A percentile compares a stretch with the other conserved stretches of the same genome.
Evolutionary conservation across 2,888 invertebrate genomes (phyloP).

Genomic region (Pteria penguin): DNA sequence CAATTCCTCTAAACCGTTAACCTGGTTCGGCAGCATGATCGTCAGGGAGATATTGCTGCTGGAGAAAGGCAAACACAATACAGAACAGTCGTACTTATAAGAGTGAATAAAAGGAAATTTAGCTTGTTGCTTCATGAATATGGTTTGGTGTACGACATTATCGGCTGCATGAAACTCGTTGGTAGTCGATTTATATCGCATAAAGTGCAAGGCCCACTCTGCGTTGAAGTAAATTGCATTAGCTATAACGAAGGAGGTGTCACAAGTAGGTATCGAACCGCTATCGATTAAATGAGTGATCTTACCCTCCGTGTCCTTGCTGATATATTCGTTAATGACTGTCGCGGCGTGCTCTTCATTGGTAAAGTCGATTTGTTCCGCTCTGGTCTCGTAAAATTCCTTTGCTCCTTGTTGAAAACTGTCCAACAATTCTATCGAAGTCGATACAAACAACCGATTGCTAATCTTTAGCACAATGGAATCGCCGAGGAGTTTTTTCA

Average conservation of each 20-base stretch:
- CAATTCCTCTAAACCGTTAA: slow-evolving; percentile 42
- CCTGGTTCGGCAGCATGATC: slow-evolving; percentile 47
- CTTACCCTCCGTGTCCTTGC: slow-evolving; percentile 88
- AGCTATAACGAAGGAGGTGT: slow-evolving; percentile 80
- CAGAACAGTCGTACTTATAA: slow-evolving; percentile 86
- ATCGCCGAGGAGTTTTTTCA: too few species aligned
- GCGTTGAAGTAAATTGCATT: slow-evolving; percentile 82
- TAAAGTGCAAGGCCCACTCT: slow-evolving; percentile 67
- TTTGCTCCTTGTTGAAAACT: slow-evolving; percentile 24
- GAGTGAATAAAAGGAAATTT: slow-evolving; percentile 82
- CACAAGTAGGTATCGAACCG: slow-evolving; percentile 77
- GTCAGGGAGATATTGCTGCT: slow-evolving; percentile 41
- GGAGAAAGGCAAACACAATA: slow-evolving; percentile 87
- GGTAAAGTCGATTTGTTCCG: slow-evolving; percentile 72
- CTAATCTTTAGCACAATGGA: too few species aligned
- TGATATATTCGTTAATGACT: slow-evolving; percentile 91
- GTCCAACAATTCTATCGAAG: slow-evolving; percentile 24
- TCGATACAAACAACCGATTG: slow-evolving; percentile 43
- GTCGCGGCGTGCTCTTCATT: slow-evolving; percentile 75
- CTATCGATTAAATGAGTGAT: slow-evolving; percentile 88
- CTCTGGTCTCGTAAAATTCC: slow-evolving; percentile 46
- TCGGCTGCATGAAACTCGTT: slow-evolving; percentile 80
- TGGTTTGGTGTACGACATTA: too few species aligned
- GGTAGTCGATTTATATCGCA: not conserved
- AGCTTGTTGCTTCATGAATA: slow-evolving; percentile 84